Conservation (phyloP, 2,113 vertebrate species). For the Dromaius novaehollandiae region DNA sequence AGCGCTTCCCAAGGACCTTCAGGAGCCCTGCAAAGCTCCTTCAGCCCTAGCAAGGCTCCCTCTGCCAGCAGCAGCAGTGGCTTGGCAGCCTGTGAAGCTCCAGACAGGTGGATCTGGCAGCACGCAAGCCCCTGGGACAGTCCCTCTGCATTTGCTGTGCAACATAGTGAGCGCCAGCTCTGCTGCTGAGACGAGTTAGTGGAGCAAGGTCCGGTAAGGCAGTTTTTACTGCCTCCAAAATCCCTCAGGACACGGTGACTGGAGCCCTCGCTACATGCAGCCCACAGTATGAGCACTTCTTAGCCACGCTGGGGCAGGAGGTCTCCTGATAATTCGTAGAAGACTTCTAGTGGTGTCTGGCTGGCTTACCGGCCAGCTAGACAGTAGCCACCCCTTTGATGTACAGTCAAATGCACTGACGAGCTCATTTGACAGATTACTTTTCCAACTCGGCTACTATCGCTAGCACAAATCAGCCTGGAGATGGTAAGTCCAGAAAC, state of each 20-base stretch:
- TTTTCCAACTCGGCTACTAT: neutral
- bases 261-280: fast-evolving
- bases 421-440: neutral
- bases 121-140: fast-evolving
- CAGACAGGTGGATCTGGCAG: neutral
- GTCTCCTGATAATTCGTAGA: neutral
- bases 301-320: neutral
- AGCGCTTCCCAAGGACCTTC: fast-evolving
- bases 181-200: neutral
- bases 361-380: neutral
- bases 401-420: neutral
- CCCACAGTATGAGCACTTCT: neutral
- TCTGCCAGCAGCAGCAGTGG: neutral
- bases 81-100: fast-evolving
- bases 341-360: neutral
- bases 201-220: neutral
- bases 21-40: neutral
- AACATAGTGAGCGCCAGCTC: neutral
- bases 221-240: neutral
- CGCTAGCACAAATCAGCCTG: neutral
- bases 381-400: neutral
- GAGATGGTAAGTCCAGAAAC: neutral
- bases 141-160: fast-evolving
- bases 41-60: neutral
- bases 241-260: neutral